Base-by-base conservation (phyloP, 2,888 invertebrate genomes). In the Drosophila pegasa region DNA sequence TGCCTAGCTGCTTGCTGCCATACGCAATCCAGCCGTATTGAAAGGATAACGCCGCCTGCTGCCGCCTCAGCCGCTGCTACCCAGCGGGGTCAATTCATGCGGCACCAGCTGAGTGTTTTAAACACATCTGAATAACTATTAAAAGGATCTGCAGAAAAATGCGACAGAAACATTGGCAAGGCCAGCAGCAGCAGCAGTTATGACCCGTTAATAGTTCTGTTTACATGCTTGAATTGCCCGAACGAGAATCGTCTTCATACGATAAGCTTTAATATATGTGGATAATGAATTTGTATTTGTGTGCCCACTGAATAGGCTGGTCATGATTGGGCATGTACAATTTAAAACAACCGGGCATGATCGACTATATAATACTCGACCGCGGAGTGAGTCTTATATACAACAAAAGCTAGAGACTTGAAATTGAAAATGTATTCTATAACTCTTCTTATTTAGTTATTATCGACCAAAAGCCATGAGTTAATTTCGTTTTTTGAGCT, bases 31-130 rank as follows among this genome's bases (percentile, higher is more conserved):
- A 43, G 41, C 41, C 40, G 22, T 41, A 20, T 50, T 20, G 55
- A 71, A 71, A 47, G 55, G 45, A 71, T 58, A 76, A 45, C 40
- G 6, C n/a, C 22, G 47, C 33, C 55, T 47, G 43, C 43, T 25
- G 43, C 10, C 50, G 16, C 12, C 55, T 48, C 41, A 57, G 58
- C 58, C 63, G 55, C 56, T 45, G 45, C 41, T 54, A 38, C 33
- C 40, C 60, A 65, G 61, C 43, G 58, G 41, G 56, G 62, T 75
- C 62, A 71, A 56, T 43, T 66, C 41, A 41, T 51, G 65, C 58
- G 71, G 48, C 60, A 64, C 51, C 64, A 61, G 52, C 59, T 50
- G 59, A 71, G 77, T 76, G 61, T 67, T 71, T 72, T 62, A 67
- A 66, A 56, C 47, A 60, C 45, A 67, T 67, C 66, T 59, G 67